Conservation (phyloP, 1,140 invertebrate genomes). For the Pseudomyrmex gracilis region DNA sequence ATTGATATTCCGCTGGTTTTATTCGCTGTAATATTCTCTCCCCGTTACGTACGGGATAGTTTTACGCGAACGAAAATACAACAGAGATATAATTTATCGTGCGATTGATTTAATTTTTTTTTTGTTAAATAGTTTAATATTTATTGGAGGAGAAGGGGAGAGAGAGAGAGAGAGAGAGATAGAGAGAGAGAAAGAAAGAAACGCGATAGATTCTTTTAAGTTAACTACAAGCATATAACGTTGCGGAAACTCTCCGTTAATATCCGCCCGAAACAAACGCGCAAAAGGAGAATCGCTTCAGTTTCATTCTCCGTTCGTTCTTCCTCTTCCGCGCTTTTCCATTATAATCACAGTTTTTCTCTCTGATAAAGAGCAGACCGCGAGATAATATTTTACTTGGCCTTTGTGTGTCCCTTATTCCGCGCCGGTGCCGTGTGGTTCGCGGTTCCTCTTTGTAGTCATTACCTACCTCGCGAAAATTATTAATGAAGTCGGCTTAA, state of each 20-base stretch:
- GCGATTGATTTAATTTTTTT: neutral
- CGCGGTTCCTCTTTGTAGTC: slow-evolving; percentile 58
- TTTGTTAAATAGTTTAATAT: slow-evolving; percentile 19
- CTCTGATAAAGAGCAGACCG: slow-evolving; percentile 60
- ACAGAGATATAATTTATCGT: neutral
- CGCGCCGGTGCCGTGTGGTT: slow-evolving; percentile 43
- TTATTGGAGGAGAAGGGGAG: neutral
- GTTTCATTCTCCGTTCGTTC: slow-evolving; percentile 50
- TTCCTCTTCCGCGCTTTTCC: slow-evolving; percentile 30
- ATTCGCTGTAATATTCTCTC: slow-evolving; percentile 23
- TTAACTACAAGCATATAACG: neutral
- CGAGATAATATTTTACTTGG: slow-evolving; percentile 63
- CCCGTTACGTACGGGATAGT: neutral
- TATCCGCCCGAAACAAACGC: slow-evolving; percentile 30
- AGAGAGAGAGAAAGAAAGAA: too few species aligned
- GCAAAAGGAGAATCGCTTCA: slow-evolving; percentile 15
- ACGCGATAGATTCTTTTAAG: too few species aligned
- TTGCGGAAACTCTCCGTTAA: slow-evolving; percentile 22
- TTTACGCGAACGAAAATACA: slow-evolving; percentile 1
- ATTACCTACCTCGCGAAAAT: slow-evolving; percentile 57
- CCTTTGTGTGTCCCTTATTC: slow-evolving; percentile 56
- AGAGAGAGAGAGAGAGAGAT: too few species aligned
- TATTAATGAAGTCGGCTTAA: slow-evolving; percentile 61
- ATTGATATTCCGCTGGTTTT: slow-evolving; percentile 15
- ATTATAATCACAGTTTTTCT: slow-evolving; percentile 60